Evolutionary conservation across 2,888 invertebrate genomes (phyloP), one percentile per base, ranked within the genome.

Genomic region (Brachyptera risi): DNA sequence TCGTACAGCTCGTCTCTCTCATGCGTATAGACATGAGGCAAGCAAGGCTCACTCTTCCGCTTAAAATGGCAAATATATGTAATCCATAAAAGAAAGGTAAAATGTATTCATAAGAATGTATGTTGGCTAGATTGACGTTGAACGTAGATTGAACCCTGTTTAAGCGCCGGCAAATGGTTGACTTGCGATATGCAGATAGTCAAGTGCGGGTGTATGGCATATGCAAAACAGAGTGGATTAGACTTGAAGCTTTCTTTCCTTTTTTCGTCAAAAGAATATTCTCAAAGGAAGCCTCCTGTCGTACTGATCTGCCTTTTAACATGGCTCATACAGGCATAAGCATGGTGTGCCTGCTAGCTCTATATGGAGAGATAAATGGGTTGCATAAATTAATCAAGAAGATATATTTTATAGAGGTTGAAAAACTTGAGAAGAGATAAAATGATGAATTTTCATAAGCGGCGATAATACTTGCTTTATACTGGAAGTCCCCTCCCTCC

Each of bases 151-250:
- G 60, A 60, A 59, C 58, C 62, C 47, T 62, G 65, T 66, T 64
- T 65, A 66, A 66, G 63, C 65, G 64, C 58, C 63, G 56, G 58
- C 64, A 54, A 63, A 65, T 66, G 64, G 64, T 66, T 66, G 66
- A 64, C 65, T 66, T 65, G 59, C 38, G 59, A 60, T 44, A n/a
- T n/a, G n/a, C n/a, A n/a, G n/a, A n/a, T n/a, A n/a, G n/a, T n/a
- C n/a, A 31, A 59, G 65, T 64, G 64, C 63, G 63, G 64, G 64
- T 63, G 63, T 65, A 65, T 66, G 65, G 66, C 66, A 66, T 66
- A 66, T 66, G 66, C 66, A 65, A 66, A 66, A 65, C 65, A 54
- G 64, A 65, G 66, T 65, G 65, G 66, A 65, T 66, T 65, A 63
- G 44, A 54, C 26, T 15, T 11, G 3, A 51, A 50, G 54, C 54